Evolutionary conservation across 2,888 invertebrate species (phyloP), one percentile per base, ranked within the genome.

Genomic region (Copidosoma aretas): DNA sequence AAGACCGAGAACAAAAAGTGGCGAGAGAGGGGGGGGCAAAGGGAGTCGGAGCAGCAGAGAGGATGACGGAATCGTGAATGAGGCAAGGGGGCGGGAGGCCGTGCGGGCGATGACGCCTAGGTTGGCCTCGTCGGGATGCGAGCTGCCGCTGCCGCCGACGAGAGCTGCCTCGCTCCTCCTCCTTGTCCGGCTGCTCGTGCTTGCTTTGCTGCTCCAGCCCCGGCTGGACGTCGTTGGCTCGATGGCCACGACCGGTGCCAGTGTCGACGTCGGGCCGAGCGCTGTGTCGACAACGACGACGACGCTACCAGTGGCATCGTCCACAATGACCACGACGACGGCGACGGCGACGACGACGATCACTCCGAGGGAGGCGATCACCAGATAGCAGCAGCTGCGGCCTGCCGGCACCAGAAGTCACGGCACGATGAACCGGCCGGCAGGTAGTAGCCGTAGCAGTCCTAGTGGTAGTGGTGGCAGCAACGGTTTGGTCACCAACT

Each of bases 81-180:
- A 21, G 49, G 32, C 39, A 41, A 60, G 62, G 10, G 49, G 14
- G 8, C 32, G 32, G 32, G 32, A 32, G 32, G 43, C 43, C 43
- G 17, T 24, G 22, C 62, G 53, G 67, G 67, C 61, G 61, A 69
- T 67, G 67, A 80, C 78, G 80, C 75, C 77, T 78, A 75, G 77
- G 75, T 75, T 77, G 77, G 75, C 78, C 75, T 79, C 32, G 32
- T 32, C 80, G 79, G 79, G 77, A 80, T 81, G 80, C 80, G 77
- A 79, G 77, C 19, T 24, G 60, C n/a, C 60, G 57, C 57, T n/a
- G 77, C 19, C n/a, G 60, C n/a, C 60, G 57, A 60, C 21, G 60
- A 60, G 41, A 32, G 54, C 24, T 32, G 32, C 32, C 3, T 32
- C 32, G 49, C 65, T 78, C 70, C 73, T 77, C 70, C 73, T 77